These are phyloP conservation scores for Phortica magna DNA, from an alignment of 2,888 invertebrate genomes.

Conservation along the genomic window DNA sequence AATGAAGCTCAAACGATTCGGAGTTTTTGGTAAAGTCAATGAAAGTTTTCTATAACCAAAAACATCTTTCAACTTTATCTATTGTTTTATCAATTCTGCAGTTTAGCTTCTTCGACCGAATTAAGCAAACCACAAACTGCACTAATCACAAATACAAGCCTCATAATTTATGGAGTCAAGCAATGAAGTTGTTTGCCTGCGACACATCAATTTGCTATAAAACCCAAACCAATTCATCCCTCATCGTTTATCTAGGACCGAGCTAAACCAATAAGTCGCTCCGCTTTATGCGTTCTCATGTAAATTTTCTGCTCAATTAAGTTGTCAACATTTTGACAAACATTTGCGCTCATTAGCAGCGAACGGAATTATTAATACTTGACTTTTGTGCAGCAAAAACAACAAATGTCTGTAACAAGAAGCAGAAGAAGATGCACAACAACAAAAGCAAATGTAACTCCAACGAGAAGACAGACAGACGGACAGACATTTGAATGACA, in stretches of 20 bases:
- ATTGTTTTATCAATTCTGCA: no score
- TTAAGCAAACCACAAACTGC: not conserved
- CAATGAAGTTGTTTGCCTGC: not conserved
- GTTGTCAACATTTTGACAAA: constrained; percentile 67
- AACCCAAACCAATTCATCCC: not conserved
- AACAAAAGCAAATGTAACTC: not conserved
- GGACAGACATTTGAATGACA: not conserved
- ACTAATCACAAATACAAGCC: not conserved
- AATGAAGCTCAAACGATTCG: not conserved
- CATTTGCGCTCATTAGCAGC: constrained; percentile 67
- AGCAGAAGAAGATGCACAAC: not conserved
- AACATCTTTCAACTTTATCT: no score
- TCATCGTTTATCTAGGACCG: not conserved
- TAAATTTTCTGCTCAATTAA: constrained; percentile 69
- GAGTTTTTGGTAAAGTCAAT: not conserved
- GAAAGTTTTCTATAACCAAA: no score
- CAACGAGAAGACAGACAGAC: not conserved
- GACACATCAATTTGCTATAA: not conserved
- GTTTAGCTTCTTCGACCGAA: no score
- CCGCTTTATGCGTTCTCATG: constrained; percentile 37
- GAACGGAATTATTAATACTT: constrained; percentile 66
- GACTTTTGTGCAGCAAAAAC: constrained; percentile 39
- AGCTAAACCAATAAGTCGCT: not conserved
- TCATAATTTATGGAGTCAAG: not conserved
- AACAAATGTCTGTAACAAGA: not conserved